Percentiles rank a stretch among this genome's conserved stretches.
These are phyloP conservation scores for Idaea straminata DNA, from an alignment of 2,888 invertebrate species.

Conservation along the genomic window DNA sequence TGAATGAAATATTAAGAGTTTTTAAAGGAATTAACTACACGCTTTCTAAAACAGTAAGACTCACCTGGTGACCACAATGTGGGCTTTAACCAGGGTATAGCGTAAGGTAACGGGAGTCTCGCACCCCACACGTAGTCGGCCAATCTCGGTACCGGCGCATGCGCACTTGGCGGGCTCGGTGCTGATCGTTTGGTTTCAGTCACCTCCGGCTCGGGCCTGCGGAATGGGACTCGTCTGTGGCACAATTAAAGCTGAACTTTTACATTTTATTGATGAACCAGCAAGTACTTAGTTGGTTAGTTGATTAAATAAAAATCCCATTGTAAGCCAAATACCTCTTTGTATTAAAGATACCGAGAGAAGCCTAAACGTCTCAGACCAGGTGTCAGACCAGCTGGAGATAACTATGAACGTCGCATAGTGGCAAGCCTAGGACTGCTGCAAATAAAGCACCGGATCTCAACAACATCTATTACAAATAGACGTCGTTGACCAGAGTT, in stretches of 20 bases:
- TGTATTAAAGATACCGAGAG: no score
- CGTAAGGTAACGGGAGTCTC: constrained; percentile 83
- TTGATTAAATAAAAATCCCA: no score
- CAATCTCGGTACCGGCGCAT: constrained; percentile 88
- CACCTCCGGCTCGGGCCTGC: constrained; percentile 78
- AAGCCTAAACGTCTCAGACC: no score
- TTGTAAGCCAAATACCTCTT: no score
- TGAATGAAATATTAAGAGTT: no score
- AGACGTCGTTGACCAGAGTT: no score
- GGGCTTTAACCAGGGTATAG: constrained; percentile 84
- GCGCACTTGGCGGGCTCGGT: constrained; percentile 85
- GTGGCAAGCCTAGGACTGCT: no score
- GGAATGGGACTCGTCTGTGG: constrained; percentile 71
- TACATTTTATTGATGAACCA: background rate
- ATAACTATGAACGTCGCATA: no score
- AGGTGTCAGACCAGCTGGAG: no score
- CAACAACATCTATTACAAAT: no score
- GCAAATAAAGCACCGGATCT: no score
- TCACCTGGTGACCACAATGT: constrained; percentile 72
- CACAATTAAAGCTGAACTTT: constrained; percentile 73
- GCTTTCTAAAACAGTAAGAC: constrained; percentile 6
- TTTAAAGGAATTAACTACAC: no score
- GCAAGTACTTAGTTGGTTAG: background rate
- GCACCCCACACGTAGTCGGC: constrained; percentile 92
- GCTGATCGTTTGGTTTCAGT: constrained; percentile 87